Conservation (phyloP, 2,888 invertebrate genomes). For the Timema podura region DNA sequence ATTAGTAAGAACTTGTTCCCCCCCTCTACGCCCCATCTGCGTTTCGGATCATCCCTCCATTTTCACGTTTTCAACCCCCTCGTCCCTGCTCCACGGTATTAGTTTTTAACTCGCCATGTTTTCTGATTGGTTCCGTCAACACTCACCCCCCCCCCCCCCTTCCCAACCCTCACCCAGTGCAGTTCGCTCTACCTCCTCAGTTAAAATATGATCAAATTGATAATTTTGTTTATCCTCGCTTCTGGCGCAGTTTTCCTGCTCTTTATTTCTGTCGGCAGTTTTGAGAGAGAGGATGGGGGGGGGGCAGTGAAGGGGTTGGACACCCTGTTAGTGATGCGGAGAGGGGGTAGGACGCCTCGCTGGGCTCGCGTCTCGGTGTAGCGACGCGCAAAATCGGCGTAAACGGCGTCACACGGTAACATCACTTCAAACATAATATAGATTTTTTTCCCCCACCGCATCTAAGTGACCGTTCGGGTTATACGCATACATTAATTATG, state of each 20-base stretch:
- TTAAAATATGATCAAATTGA: constrained; percentile 17
- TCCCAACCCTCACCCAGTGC: no score
- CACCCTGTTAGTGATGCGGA: not conserved
- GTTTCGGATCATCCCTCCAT: not conserved
- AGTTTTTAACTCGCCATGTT: not conserved
- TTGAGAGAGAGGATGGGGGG: not conserved
- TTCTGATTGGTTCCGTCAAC: constrained; percentile 13
- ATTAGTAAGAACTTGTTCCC: not conserved
- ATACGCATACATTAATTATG: no score
- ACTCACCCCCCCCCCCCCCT: constrained; percentile 10
- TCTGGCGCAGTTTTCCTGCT: not conserved
- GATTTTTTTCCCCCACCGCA: no score
- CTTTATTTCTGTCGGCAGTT: constrained; percentile 12
- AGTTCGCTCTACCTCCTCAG: no score
- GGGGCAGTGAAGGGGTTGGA: not conserved
- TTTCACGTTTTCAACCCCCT: not conserved
- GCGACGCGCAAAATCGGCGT: not conserved
- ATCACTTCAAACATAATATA: no score
- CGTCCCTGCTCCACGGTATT: not conserved
- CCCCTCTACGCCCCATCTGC: not conserved
- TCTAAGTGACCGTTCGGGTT: no score
- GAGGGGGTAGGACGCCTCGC: not conserved
- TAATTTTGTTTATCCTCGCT: constrained; percentile 15
- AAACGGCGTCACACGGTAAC: no score
- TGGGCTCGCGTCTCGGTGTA: constrained; percentile 1